phyloP scores from a whole-genome alignment of 2,113 vertebrate species.

The Tachysurus fulvidraco region DNA sequence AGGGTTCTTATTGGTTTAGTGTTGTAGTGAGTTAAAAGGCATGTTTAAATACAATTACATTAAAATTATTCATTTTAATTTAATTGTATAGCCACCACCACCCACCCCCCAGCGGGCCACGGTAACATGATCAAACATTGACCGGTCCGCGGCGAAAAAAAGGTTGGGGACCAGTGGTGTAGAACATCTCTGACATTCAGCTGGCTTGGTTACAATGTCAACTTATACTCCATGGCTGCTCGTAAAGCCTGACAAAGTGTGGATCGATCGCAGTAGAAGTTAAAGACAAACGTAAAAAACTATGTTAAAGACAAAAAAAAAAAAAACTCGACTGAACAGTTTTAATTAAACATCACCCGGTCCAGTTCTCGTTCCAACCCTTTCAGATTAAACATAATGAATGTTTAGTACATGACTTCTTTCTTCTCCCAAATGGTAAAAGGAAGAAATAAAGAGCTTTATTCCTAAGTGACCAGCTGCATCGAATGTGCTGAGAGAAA shows the following conservation, averaged over 20 bases:
- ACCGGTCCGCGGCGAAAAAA: no score
- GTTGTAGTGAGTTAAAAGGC: no score
- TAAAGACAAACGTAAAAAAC: no score
- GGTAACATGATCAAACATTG: no score
- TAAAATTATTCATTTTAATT: no score
- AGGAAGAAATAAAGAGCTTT: background rate
- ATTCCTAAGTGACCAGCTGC: background rate
- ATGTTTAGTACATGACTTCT: background rate
- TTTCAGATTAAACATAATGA: background rate
- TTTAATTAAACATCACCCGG: background rate
- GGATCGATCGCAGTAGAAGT: background rate
- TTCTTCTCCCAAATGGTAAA: background rate
- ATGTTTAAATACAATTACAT: no score
- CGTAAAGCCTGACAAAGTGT: background rate
- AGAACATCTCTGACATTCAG: background rate
- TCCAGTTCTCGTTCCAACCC: no score
- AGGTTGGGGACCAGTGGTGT: no score
- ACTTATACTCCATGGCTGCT: background rate
- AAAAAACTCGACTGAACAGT: background rate
- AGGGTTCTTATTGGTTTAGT: no score
- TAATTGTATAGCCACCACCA: no score
- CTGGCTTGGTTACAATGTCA: background rate
- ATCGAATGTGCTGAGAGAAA: background rate
- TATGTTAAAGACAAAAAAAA: background rate
- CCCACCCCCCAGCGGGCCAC: no score